A percentile compares a stretch with the other conserved stretches of the same genome.
Evolutionary conservation across 2,888 invertebrate species (phyloP).

Genomic region (Plebejus melissa): DNA sequence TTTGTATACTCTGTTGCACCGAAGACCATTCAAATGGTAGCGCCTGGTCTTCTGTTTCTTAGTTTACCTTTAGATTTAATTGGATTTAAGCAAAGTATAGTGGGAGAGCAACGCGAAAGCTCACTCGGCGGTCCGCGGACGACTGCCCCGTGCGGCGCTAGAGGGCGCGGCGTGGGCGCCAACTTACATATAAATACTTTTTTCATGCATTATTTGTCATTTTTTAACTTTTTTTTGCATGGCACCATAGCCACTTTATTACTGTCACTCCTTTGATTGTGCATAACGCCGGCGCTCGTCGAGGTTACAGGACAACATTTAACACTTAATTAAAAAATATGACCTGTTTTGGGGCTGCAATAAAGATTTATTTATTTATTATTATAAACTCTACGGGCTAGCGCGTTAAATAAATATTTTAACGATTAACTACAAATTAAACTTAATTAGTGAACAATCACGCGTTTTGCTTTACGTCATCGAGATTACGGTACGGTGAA

Average conservation of each 20-base stretch:
- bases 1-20: too few relatives aligned
- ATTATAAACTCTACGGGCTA: too few relatives aligned
- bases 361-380: too few relatives aligned
- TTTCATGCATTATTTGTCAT: slow-evolving; percentile 74
- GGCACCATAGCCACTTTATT: slow-evolving; percentile 69
- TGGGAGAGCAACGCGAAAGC: neutral
- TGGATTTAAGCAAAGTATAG: neutral
- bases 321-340: too few relatives aligned
- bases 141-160: slow-evolving; percentile 39
- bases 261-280: slow-evolving; percentile 57
- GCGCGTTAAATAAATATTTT: neutral
- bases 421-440: neutral
- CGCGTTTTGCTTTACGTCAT: neutral
- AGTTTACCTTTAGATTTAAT: too few relatives aligned
- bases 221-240: slow-evolving; percentile 66
- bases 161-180: slow-evolving; percentile 53
- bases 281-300: slow-evolving; percentile 49
- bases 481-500: neutral
- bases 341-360: too few relatives aligned
- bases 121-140: neutral
- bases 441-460: neutral
- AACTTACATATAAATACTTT: slow-evolving; percentile 70
- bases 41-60: neutral
- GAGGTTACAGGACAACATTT: slow-evolving; percentile 31
- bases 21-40: neutral